These are phyloP conservation scores for Neodiprion pinetum DNA, from an alignment of 1,140 invertebrate species.

Conservation along the genomic window DNA sequence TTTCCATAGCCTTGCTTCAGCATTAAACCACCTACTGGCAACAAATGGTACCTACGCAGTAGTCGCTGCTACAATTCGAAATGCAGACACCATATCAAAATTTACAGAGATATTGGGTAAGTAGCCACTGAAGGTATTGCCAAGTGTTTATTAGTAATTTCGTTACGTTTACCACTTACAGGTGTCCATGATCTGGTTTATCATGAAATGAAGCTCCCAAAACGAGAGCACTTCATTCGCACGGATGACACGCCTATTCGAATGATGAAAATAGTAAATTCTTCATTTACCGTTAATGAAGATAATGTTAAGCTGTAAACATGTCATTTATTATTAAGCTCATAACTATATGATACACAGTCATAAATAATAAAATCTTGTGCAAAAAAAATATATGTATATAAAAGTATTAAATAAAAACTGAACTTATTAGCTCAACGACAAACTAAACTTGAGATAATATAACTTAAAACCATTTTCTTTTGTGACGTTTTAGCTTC, in stretches of 20 bases:
- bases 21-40: conserved; percentile 51
- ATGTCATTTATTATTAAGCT: conserved; percentile 6
- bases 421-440: conserved; percentile 11
- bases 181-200: conserved; percentile 41
- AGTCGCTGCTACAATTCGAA: conserved; percentile 62
- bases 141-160: background rate
- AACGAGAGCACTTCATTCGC: conserved; percentile 35
- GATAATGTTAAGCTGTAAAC: background rate
- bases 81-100: conserved; percentile 54
- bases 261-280: conserved; percentile 44
- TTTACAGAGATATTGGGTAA: conserved; percentile 60
- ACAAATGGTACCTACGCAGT: conserved; percentile 45
- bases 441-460: conserved; percentile 13
- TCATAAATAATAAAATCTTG: conserved; percentile 9
- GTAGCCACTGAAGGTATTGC: background rate
- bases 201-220: conserved; percentile 38
- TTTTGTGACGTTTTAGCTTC: conserved; percentile 53
- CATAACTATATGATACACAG: conserved; percentile 13
- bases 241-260: conserved; percentile 39
- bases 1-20: conserved; percentile 53
- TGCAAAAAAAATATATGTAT: conserved; percentile 34
- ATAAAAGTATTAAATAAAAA: conserved; percentile 45
- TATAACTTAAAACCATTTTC: conserved; percentile 56
- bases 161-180: conserved; percentile 40
- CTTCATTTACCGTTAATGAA: background rate